These are phyloP conservation scores for Epinephelus fuscoguttatus DNA, from an alignment of 2,113 vertebrate species.

Conservation along the genomic window DNA sequence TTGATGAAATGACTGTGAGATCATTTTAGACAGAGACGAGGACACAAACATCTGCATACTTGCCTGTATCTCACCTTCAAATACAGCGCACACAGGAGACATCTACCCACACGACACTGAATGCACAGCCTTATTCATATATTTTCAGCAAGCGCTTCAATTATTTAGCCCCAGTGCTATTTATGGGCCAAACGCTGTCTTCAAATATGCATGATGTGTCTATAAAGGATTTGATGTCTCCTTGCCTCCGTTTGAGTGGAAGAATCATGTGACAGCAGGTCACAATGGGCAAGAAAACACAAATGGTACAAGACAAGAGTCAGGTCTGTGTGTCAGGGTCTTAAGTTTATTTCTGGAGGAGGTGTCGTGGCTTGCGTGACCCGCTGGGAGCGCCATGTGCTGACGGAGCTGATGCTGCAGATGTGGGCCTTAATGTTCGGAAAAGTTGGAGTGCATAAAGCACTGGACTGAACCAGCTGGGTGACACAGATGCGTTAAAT, in stretches of 20 bases:
- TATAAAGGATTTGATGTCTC: slow-evolving; percentile 75
- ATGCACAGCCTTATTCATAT: slow-evolving; percentile 55
- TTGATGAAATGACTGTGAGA: slow-evolving; percentile 2
- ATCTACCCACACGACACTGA: slow-evolving; percentile 15
- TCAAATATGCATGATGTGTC: slow-evolving; percentile 82
- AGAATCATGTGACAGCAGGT: slow-evolving; percentile 46
- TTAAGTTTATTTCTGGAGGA: slow-evolving; percentile 54
- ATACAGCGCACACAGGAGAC: slow-evolving; percentile 35
- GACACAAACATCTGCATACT: slow-evolving; percentile 12
- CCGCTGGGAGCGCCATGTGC: not conserved
- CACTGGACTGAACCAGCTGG: slow-evolving; percentile 11
- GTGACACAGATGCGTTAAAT: slow-evolving; percentile 2
- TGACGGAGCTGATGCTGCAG: slow-evolving; percentile 16
- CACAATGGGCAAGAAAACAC: slow-evolving; percentile 39
- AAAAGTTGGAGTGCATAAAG: slow-evolving; percentile 6
- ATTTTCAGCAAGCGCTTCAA: slow-evolving; percentile 75
- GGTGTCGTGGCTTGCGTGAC: slow-evolving; percentile 43
- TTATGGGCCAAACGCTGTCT: slow-evolving; percentile 76
- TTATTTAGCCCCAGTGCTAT: slow-evolving; percentile 78
- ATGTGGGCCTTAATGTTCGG: slow-evolving; percentile 3
- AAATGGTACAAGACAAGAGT: slow-evolving; percentile 40
- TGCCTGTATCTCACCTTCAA: slow-evolving; percentile 32
- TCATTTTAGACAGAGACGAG: not conserved
- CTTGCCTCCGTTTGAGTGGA: slow-evolving; percentile 60
- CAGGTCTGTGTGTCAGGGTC: slow-evolving; percentile 60